Evolutionary conservation across 2,113 vertebrate species (phyloP).

Genomic region (Mellivora capensis): DNA sequence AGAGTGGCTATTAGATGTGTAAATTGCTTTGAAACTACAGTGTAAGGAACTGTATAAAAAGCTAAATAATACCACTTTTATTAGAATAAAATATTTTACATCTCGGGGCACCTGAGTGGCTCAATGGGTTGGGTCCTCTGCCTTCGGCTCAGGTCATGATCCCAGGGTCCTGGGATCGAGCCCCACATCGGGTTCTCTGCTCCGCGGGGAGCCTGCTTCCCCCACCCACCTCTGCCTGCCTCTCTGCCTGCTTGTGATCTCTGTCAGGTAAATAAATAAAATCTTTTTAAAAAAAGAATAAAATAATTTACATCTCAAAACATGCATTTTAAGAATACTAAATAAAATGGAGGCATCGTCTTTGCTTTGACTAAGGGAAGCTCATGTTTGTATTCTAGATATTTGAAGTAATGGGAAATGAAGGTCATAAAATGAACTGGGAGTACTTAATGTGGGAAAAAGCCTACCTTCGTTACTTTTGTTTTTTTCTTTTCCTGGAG

Average conservation of each 20-base stretch:
- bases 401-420: background rate
- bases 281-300: background rate
- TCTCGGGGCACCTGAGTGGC: background rate
- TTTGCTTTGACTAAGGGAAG: background rate
- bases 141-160: too few relatives aligned
- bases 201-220: too few relatives aligned
- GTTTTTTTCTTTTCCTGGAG: background rate
- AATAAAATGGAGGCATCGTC: background rate
- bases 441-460: background rate
- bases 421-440: background rate
- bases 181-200: too few relatives aligned
- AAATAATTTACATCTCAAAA: conserved; percentile 7
- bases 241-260: too few relatives aligned
- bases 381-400: background rate
- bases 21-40: background rate
- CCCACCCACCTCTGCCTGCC: too few relatives aligned
- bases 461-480: background rate
- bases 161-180: too few relatives aligned
- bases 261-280: too few relatives aligned
- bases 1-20: background rate
- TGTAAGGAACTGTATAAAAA: background rate
- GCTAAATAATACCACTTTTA: background rate
- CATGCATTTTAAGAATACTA: background rate
- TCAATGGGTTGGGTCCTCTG: too few relatives aligned
- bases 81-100: background rate